Base-by-base conservation (phyloP, 2,888 invertebrate species). In the Holacanthella duospinosa region DNA sequence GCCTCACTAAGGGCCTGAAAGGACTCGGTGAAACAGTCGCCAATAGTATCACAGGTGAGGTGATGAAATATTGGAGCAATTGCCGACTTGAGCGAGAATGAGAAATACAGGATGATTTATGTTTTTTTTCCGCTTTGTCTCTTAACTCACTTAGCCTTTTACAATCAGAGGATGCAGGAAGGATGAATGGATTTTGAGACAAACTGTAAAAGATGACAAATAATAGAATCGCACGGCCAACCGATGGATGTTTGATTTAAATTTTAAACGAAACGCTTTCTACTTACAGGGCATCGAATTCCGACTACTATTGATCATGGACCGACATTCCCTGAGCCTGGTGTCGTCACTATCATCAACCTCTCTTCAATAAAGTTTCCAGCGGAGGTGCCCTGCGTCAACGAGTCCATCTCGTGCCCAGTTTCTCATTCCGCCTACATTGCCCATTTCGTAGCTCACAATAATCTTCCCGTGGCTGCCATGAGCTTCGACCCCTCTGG, bases 1-100 rank as follows among this genome's bases (percentile, higher is more conserved):
- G 91, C 25, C 81, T 95, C 43, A 89, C 93, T 64, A 91, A 93
- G 77, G 93, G 93, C 0, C 78, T 95, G 60, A 85, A 91, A 0
- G 92, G 90, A 64, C 81, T 95, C 65, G 89, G 94, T 19, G 94
- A 94, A 78, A 91, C 88, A 55, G 91, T 95, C 53, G 93, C 93
- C 0, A 91, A 87, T 73, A 93, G 91, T 74, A 78, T 94, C 58
- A 88, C 60, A 2, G 93, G 91, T 26, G 74, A 74, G 63, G 68
- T 71, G 43, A 63, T 67, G 36, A n/a, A n/a, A n/a, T n/a, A n/a
- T n/a, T n/a, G n/a, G n/a, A n/a, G n/a, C n/a, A n/a, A n/a, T n/a
- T n/a, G n/a, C n/a, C n/a, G n/a, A n/a, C n/a, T n/a, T n/a, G n/a
- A n/a, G n/a, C n/a, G n/a, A n/a, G n/a, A n/a, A n/a, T n/a, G n/a